A percentile compares a stretch with the other conserved stretches of the same genome.
Evolutionary conservation across 2,797 vertebrate species (phyloP).

Genomic region (Aldrovandia affinis): DNA sequence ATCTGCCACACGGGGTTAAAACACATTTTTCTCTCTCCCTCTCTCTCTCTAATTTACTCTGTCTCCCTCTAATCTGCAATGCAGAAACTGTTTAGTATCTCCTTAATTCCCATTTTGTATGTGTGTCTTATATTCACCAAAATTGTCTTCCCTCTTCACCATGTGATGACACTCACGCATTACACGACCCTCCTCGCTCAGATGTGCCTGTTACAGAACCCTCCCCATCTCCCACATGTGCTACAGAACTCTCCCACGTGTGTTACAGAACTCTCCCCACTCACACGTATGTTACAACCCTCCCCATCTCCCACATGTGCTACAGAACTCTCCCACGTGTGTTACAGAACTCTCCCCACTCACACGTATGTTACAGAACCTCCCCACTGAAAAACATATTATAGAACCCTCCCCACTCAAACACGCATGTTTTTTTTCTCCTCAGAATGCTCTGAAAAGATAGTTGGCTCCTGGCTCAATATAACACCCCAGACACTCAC

Average conservation of each 20-base stretch:
- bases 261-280: neutral
- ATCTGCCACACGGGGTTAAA: conserved; percentile 16
- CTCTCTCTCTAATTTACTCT: neutral
- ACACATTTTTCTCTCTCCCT: neutral
- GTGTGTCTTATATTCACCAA: neutral
- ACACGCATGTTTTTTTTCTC: neutral
- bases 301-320: neutral
- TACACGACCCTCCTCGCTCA: too few species aligned
- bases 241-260: too few species aligned
- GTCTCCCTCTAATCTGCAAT: neutral
- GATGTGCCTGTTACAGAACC: too few species aligned
- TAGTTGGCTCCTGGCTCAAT: neutral
- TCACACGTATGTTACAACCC: neutral
- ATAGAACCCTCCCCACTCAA: neutral
- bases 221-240: too few species aligned
- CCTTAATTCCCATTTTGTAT: neutral
- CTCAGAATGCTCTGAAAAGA: neutral
- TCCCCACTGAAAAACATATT: too few species aligned
- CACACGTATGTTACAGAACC: neutral
- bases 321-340: neutral
- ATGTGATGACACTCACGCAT: neutral
- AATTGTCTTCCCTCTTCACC: neutral
- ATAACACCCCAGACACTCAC: neutral
- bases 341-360: neutral
- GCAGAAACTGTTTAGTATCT: neutral